Evolutionary conservation across 1,140 invertebrate genomes (phyloP).

Genomic region (Pseudomyrmex concolor): DNA sequence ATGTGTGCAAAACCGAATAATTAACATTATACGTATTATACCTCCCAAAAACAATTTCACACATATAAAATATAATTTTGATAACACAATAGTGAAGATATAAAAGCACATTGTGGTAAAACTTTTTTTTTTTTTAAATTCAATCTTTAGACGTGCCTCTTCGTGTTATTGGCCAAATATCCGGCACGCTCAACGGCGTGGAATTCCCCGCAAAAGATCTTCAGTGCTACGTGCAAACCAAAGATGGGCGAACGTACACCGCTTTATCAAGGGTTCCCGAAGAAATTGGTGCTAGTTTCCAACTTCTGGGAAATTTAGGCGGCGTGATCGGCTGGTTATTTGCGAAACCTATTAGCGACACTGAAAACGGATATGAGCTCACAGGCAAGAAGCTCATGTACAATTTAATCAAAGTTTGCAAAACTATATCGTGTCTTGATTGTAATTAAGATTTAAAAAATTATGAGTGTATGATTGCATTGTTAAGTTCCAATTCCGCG

Average conservation of each 20-base stretch:
- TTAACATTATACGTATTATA: background rate
- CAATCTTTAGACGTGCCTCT: constrained; percentile 89
- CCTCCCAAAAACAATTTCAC: background rate
- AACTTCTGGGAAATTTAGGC: constrained; percentile 92
- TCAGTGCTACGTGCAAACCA: constrained; percentile 96
- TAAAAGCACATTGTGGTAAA: background rate
- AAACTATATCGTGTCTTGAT: background rate
- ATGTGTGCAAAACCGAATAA: background rate
- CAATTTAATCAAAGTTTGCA: background rate
- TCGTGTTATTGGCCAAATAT: constrained; percentile 93
- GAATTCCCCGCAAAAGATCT: constrained; percentile 91
- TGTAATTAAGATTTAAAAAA: background rate
- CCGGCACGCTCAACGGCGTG: constrained; percentile 91
- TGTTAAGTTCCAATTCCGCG: background rate
- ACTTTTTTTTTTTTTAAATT: constrained; percentile 12
- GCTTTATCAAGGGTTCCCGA: constrained; percentile 92
- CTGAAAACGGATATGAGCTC: constrained; percentile 94
- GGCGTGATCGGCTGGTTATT: constrained; percentile 96
- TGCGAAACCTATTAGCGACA: constrained; percentile 90
- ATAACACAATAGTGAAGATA: background rate
- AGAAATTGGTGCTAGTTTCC: constrained; percentile 91
- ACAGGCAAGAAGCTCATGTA: constrained; percentile 86
- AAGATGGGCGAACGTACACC: constrained; percentile 95
- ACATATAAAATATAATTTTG: background rate
- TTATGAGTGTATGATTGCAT: background rate